Conservation (phyloP, 2,113 vertebrate genomes). For the Sterrhoptilus dennistouni region DNA sequence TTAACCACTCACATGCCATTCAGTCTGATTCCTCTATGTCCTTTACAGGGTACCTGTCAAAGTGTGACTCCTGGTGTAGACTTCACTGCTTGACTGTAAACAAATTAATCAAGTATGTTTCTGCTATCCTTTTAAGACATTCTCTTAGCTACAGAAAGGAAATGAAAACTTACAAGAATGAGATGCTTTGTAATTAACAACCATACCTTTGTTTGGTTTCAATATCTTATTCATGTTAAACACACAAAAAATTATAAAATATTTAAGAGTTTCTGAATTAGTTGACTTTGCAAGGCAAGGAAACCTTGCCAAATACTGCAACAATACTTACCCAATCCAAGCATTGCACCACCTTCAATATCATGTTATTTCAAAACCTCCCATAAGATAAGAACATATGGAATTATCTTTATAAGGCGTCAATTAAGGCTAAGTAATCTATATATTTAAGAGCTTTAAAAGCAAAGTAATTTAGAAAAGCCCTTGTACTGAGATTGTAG, state of each 20-base stretch:
- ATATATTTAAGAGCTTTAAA: background rate
- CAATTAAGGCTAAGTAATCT: background rate
- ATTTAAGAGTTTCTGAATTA: slow-evolving; percentile 35
- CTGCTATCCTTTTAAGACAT: background rate
- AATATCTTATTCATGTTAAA: background rate
- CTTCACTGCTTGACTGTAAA: slow-evolving; percentile 27
- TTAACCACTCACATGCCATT: background rate
- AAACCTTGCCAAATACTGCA: background rate
- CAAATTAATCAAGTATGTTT: slow-evolving; percentile 42
- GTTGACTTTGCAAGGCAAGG: slow-evolving; percentile 1
- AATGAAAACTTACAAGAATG: background rate
- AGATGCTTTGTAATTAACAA: background rate
- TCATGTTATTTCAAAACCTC: background rate
- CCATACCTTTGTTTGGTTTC: slow-evolving; percentile 16
- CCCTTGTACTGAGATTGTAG: background rate
- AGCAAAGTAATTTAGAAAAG: background rate
- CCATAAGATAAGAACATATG: background rate
- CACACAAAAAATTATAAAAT: slow-evolving; percentile 10
- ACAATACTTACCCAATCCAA: background rate
- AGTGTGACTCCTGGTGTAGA: background rate
- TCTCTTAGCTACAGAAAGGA: background rate
- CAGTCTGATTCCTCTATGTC: background rate
- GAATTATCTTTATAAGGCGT: background rate
- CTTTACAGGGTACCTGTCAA: background rate
- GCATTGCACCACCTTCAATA: background rate